Percentiles rank a stretch among this genome's conserved stretches.
These are phyloP conservation scores for Halictus rubicundus DNA, from an alignment of 1,140 invertebrate genomes.

Conservation along the genomic window DNA sequence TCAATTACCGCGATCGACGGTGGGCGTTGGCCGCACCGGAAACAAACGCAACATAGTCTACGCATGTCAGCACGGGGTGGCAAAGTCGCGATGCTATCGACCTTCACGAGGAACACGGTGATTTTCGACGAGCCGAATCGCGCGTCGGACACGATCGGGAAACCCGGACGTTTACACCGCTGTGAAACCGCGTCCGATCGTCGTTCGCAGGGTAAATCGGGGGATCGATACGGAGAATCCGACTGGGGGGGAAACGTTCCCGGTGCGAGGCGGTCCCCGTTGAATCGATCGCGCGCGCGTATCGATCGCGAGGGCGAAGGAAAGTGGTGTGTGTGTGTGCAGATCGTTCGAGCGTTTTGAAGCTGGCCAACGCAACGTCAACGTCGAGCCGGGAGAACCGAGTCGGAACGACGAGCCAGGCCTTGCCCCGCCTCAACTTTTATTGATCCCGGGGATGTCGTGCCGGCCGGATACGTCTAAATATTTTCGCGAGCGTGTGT, in stretches of 20 bases:
- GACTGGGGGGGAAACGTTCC: no score
- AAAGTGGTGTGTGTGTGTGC: neutral
- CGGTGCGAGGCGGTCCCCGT: no score
- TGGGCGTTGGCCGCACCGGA: neutral
- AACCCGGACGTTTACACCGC: no score
- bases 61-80: slow-evolving; percentile 20
- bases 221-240: no score
- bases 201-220: no score
- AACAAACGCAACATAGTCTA: slow-evolving; percentile 19
- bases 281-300: no score
- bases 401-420: slow-evolving; percentile 37
- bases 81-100: slow-evolving; percentile 49
- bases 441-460: slow-evolving; percentile 72
- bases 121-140: no score
- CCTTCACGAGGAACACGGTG: slow-evolving; percentile 4
- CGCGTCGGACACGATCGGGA: no score
- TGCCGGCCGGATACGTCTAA: slow-evolving; percentile 59
- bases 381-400: slow-evolving; percentile 15
- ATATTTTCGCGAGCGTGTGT: slow-evolving; percentile 65
- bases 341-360: neutral
- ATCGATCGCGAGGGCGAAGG: neutral
- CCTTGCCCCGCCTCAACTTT: slow-evolving; percentile 70
- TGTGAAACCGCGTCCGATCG: no score
- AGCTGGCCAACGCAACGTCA: neutral
- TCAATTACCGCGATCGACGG: neutral